Evolutionary conservation across 2,888 invertebrate species (phyloP), one percentile per base, ranked within the genome.

Genomic region (Rosalia funebris): DNA sequence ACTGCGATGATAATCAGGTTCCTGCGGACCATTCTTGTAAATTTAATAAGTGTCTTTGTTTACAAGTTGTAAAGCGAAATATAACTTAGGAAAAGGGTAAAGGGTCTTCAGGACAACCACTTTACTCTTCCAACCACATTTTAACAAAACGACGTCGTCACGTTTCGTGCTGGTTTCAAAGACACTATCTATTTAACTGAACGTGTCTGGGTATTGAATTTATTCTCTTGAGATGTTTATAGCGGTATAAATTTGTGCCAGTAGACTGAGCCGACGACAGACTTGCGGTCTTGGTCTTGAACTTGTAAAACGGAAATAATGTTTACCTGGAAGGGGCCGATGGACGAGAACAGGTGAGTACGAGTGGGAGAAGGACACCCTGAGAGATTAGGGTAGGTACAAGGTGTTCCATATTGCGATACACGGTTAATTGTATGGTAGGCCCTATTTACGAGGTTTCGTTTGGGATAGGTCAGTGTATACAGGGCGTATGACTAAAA

Each of bases 121-220:
- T 0, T 88, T 85, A 83, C 83, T 85, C 81, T 89, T 90, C 12
- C 90, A 83, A 0, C 91, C 90, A 39, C 47, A 37, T 54, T 36
- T 45, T 41, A 10, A 10, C 12, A 2, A 32, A 34, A 44, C 12
- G n/a, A 17, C 36, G 44, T 25, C 46, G 12, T 34, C 14, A 9
- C 20, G 15, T 41, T n/a, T 31, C 12, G 10, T 44, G 12, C 12
- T 2, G 0, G 15, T 9, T 32, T 15, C 19, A 9, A 20, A 32
- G 32, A 42, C 53, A 42, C 42, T 44, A 25, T 42, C 12, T 12
- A 36, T 37, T 7, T 19, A 42, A 53, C 53, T 32, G 53, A 53
- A 19, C 25, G 9, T 32, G 25, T 32, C 32, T 25, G 53, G 32
- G 39, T 53, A 37, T n/a, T n/a, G n/a, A 53, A 53, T 32, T 20